Conservation (phyloP, 2,113 vertebrate genomes). For the Emberiza fucata region DNA sequence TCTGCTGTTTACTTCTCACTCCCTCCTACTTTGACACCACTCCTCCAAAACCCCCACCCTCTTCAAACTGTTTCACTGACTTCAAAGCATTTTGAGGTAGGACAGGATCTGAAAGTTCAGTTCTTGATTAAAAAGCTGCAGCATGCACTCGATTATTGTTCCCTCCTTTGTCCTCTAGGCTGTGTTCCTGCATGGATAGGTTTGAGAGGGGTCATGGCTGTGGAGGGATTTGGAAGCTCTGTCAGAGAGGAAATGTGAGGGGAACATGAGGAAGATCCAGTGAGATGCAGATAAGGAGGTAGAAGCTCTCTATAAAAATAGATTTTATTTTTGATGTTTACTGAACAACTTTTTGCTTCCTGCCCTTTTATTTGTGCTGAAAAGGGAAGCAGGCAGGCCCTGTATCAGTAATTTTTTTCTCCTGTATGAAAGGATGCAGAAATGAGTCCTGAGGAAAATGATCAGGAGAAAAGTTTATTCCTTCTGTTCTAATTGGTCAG, state of each 20-base stretch:
- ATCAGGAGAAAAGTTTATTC: not conserved
- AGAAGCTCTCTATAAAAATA: not conserved
- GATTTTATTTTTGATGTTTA: not conserved
- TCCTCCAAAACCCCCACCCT: not conserved
- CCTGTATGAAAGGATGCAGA: not conserved
- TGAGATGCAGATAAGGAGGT: not conserved
- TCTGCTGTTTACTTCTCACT: not conserved
- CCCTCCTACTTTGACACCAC: not conserved
- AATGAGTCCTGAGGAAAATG: not conserved
- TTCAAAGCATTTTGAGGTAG: not conserved
- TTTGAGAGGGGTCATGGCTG: not conserved
- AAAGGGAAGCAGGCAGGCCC: not conserved
- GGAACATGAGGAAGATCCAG: not conserved
- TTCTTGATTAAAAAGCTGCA: not conserved
- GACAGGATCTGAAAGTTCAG: not conserved
- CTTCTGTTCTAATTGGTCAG: not conserved
- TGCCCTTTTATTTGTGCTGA: not conserved
- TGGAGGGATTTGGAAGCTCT: not conserved
- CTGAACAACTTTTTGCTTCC: not conserved
- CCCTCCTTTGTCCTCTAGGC: not conserved
- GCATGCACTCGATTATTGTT: fast-evolving
- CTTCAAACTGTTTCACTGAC: not conserved
- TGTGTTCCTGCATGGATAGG: not conserved
- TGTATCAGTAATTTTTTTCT: not conserved
- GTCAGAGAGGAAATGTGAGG: not conserved